Evolutionary conservation across 2,113 vertebrate species (phyloP), one percentile per base, ranked within the genome.

Genomic region (Cebus imitator): DNA sequence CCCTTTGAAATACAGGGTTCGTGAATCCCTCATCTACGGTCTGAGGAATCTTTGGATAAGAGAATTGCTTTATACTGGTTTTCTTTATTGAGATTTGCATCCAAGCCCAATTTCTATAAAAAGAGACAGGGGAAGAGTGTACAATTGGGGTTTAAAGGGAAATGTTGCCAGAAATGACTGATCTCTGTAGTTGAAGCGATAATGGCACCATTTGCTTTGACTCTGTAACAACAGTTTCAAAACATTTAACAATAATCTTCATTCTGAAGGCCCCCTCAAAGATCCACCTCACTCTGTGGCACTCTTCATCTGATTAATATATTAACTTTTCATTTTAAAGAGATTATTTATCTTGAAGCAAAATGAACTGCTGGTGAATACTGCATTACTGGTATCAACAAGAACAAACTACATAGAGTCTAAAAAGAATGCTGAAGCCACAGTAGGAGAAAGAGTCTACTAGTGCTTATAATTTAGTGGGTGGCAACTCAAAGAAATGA

Each of bases 21-120:
- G 17, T 25, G 85, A 68, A 0, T 0, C 2, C 58, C 43, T 92
- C 58, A 87, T 70, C 58, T 84, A 61, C 18, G 43, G n/a, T 50
- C n/a, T 75, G 30, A 89, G 70, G 90, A 90, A 96, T 94, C 79
- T 9, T 64, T 82, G 43, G 43, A 16, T 87, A 93, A 95, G 76
- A 95, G 64, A 64, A 6, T 20, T 50, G 17, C 45, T 92, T 94
- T 66, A 21, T 8, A 23, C 45, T 40, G 64, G 4, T 58, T 94
- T 95, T 97, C 72, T 93, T 92, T 90, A 81, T 18, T 35, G 21
- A 90, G 92, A 4, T 6, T 90, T 92, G 75, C 87, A 86, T 95
- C 76, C 90, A 95, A 96, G 78, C 52, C 94, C 90, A 23, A 78
- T 94, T 95, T 96, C 90, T 94, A 2, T 0, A 91, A 3, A 9